These are phyloP conservation scores for Campaea margaritaria DNA, from an alignment of 2,888 invertebrate genomes.

Conservation along the genomic window DNA sequence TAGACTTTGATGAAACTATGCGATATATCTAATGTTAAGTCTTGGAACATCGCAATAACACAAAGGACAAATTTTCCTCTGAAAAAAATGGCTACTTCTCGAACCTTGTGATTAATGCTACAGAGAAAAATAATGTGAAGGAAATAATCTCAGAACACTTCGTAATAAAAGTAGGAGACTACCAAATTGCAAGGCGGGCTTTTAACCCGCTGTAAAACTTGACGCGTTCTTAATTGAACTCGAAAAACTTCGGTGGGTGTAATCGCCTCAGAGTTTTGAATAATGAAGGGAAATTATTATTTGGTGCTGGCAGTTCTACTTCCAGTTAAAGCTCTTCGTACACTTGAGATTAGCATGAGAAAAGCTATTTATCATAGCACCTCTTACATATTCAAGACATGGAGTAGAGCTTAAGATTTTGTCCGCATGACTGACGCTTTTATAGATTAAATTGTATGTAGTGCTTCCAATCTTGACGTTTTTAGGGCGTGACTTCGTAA, in stretches of 20 bases:
- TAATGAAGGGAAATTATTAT: conserved; percentile 38
- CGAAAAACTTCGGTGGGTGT: conserved; percentile 42
- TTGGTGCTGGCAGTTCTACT: conserved; percentile 24
- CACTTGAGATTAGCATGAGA: conserved; percentile 4
- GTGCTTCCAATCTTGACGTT: too few relatives aligned
- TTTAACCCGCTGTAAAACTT: conserved; percentile 43
- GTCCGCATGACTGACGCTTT: too few relatives aligned
- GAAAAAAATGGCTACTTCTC: not conserved
- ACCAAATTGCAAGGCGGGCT: conserved; percentile 32
- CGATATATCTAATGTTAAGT: too few relatives aligned
- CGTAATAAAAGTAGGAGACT: conserved; percentile 25
- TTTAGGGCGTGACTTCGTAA: too few relatives aligned
- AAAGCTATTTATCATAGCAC: not conserved
- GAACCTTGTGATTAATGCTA: not conserved
- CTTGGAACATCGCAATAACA: too few relatives aligned
- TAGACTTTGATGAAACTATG: too few relatives aligned
- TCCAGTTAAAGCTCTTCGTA: conserved; percentile 9
- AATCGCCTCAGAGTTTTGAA: conserved; percentile 42
- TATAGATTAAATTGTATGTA: too few relatives aligned
- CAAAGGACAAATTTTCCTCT: not conserved
- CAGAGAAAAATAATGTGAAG: not conserved
- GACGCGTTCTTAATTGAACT: conserved; percentile 44
- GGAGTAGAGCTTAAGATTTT: too few relatives aligned
- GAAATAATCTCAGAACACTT: conserved; percentile 16
- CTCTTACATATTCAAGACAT: not conserved